These are phyloP conservation scores for Periplaneta americana DNA, from an alignment of 1,140 invertebrate species.

Conservation along the genomic window DNA sequence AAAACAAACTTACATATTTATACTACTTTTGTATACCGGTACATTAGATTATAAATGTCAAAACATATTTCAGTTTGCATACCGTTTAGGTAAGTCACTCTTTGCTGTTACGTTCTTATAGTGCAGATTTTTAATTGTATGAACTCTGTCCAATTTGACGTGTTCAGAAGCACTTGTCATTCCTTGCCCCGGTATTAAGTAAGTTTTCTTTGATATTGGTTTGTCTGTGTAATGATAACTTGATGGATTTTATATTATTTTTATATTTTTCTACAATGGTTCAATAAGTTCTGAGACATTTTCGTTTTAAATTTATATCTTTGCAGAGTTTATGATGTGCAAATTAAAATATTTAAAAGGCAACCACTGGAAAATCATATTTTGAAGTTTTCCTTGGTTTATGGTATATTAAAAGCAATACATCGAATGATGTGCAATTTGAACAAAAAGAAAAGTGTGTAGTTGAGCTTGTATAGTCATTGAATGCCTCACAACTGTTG, in stretches of 20 bases:
- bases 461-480: neutral
- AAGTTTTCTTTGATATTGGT: neutral
- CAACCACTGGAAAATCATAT: neutral
- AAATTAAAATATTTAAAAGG: neutral
- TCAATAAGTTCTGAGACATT: neutral
- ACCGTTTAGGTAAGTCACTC: too few relatives aligned
- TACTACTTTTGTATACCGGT: too few relatives aligned
- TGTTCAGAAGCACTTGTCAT: neutral
- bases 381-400: neutral
- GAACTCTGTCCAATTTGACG: neutral
- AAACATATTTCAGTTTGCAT: too few relatives aligned
- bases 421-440: neutral
- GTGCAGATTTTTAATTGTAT: neutral
- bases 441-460: too few relatives aligned
- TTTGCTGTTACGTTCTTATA: neutral
- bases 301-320: neutral
- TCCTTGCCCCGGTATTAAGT: neutral
- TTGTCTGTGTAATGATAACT: neutral
- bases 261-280: neutral
- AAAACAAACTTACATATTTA: too few relatives aligned
- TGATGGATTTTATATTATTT: neutral
- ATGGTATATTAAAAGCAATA: neutral
- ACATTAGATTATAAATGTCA: too few relatives aligned
- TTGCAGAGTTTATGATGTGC: neutral
- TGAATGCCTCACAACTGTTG: neutral